These are phyloP conservation scores for Cremastinae sp. DNA, from an alignment of 2,888 invertebrate genomes.

Conservation along the genomic window DNA sequence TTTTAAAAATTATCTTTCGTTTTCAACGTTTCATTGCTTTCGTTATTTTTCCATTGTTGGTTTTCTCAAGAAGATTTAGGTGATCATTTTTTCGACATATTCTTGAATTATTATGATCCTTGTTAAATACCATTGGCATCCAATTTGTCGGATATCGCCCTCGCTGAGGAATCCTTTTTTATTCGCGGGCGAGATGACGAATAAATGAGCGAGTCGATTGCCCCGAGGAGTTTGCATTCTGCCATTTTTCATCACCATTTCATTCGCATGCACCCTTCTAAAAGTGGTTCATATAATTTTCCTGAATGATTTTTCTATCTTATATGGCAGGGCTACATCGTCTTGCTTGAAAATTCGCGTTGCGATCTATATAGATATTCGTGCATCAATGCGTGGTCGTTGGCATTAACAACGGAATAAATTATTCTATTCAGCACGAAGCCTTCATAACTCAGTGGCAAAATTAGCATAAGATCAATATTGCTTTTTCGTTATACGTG, in stretches of 20 bases:
- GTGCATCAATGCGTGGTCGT: slow-evolving; percentile 35
- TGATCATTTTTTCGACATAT: slow-evolving; percentile 1
- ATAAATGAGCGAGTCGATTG: slow-evolving; percentile 26
- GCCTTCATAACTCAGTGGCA: slow-evolving; percentile 73
- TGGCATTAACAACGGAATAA: slow-evolving; percentile 73
- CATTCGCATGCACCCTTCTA: not conserved
- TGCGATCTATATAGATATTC: slow-evolving; percentile 11
- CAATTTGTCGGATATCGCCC: slow-evolving; percentile 23
- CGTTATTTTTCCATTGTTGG: slow-evolving; percentile 4
- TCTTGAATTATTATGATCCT: slow-evolving; percentile 4
- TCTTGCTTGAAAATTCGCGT: not conserved
- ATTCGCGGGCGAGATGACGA: slow-evolving; percentile 2
- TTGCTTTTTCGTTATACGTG: slow-evolving; percentile 70
- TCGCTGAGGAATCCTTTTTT: not conserved
- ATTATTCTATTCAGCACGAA: slow-evolving; percentile 75
- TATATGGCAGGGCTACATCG: slow-evolving; percentile 3
- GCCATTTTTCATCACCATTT: slow-evolving; percentile 15
- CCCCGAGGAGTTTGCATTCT: slow-evolving; percentile 24
- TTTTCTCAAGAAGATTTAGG: not conserved
- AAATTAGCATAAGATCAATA: slow-evolving; percentile 76
- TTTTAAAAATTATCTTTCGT: slow-evolving; percentile 6
- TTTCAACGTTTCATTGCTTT: not conserved
- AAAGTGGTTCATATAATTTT: slow-evolving; percentile 26
- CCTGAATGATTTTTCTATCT: slow-evolving; percentile 26
- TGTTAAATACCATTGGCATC: slow-evolving; percentile 28